Percentiles rank a stretch among this genome's conserved stretches.
Conservation (phyloP, 2,113 vertebrate species). For the Gila orcuttii region DNA sequence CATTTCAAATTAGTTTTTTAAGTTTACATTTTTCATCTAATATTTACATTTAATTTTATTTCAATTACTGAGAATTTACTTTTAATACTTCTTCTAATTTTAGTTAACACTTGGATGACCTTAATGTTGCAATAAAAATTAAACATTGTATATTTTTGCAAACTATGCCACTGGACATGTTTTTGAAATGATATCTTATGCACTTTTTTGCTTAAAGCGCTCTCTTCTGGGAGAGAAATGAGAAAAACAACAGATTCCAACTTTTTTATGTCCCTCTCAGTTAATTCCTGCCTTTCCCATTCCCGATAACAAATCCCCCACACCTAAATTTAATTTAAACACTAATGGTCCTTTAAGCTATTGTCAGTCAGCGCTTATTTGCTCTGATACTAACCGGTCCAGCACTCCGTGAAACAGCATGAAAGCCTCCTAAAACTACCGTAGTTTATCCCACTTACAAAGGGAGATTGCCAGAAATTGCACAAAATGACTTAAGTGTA, state of each 20-base stretch:
- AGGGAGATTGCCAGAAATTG: constrained; percentile 43
- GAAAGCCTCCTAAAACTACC: constrained; percentile 30
- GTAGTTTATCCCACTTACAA: constrained; percentile 40
- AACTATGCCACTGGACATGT: background rate
- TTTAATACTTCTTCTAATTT: background rate
- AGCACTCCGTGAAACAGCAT: constrained; percentile 10
- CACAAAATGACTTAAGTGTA: constrained; percentile 47
- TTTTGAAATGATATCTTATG: background rate
- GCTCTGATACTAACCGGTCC: constrained; percentile 27
- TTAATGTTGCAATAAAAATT: background rate
- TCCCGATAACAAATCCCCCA: background rate
- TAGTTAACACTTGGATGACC: background rate
- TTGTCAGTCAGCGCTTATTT: constrained; percentile 43
- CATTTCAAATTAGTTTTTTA: too few species aligned
- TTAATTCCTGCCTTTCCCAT: constrained; percentile 9
- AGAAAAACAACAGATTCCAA: background rate
- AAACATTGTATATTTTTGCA: background rate
- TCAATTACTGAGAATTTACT: background rate
- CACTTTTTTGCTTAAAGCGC: background rate
- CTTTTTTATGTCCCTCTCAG: background rate
- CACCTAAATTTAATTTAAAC: constrained; percentile 35
- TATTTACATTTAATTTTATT: background rate
- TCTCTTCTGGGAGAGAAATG: background rate
- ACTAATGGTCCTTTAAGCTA: constrained; percentile 22
- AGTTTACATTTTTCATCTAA: background rate